Evolutionary conservation across 92 coral and sea anemone species (phyloP).

Genomic region (Nematostella vectensis): DNA sequence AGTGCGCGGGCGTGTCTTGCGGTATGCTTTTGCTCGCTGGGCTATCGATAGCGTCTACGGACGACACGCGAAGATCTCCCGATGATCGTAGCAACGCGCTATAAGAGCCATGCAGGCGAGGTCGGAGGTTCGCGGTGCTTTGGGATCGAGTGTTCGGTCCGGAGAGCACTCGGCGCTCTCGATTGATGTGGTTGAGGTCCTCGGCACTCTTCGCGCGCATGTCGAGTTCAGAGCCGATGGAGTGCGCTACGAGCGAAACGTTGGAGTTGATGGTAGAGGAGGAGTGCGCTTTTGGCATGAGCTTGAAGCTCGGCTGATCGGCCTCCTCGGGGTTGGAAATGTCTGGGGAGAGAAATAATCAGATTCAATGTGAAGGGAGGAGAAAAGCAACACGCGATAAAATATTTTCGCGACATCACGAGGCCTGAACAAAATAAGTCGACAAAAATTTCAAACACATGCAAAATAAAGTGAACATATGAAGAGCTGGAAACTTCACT

Average conservation of each 20-base stretch:
- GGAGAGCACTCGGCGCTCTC: constrained; percentile 35
- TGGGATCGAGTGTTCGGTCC: constrained; percentile 39
- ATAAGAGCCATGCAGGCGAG: constrained; percentile 7
- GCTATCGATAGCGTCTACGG: not conserved
- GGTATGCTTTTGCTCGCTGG: not conserved
- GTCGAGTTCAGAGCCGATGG: constrained; percentile 73
- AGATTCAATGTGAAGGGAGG: no score
- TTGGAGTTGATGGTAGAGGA: constrained; percentile 72
- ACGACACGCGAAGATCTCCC: constrained; percentile 17
- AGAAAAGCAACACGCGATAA: no score
- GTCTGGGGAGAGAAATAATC: constrained; percentile 25
- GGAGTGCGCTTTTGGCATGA: constrained; percentile 61
- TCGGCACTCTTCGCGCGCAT: constrained; percentile 39
- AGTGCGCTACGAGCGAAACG: constrained; percentile 58
- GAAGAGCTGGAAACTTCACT: no score
- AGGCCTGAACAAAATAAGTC: no score
- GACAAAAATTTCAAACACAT: no score
- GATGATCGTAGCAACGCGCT: constrained; percentile 21
- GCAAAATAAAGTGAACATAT: no score
- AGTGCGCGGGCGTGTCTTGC: not conserved
- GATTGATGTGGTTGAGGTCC: constrained; percentile 31
- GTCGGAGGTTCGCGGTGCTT: constrained; percentile 15
- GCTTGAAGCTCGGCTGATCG: constrained; percentile 60
- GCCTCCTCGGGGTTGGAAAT: constrained; percentile 53
- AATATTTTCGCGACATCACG: no score